Percentiles rank a stretch among this genome's conserved stretches.
phyloP scores from a whole-genome alignment of 2,888 invertebrate genomes.

The Halictus ligatus region DNA sequence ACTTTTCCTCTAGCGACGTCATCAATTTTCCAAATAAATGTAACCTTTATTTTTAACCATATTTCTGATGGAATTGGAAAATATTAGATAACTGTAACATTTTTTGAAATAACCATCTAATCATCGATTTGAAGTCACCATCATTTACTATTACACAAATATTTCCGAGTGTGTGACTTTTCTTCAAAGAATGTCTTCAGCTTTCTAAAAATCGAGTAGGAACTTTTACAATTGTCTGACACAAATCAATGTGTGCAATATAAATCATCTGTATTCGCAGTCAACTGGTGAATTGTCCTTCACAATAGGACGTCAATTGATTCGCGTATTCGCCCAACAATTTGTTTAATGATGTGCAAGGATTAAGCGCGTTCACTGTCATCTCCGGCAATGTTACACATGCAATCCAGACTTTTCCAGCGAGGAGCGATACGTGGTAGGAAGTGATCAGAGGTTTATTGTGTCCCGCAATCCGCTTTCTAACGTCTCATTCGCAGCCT shows the following conservation, averaged over 20 bases:
- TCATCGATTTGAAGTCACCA: no score
- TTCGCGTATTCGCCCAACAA: neutral
- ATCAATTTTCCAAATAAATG: no score
- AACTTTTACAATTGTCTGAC: neutral
- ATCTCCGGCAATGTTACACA: neutral
- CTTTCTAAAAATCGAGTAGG: no score
- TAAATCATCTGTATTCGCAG: neutral
- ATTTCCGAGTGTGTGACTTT: no score
- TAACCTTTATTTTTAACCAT: no score
- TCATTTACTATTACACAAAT: no score
- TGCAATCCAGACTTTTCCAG: neutral
- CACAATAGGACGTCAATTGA: neutral
- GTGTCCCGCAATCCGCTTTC: slow-evolving; percentile 47
- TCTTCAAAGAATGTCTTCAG: no score
- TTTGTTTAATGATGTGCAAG: neutral
- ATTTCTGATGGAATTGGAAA: no score
- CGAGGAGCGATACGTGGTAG: slow-evolving; percentile 20
- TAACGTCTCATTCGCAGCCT: slow-evolving; percentile 45
- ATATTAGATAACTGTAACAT: no score
- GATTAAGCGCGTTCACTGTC: neutral
- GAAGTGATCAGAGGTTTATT: slow-evolving; percentile 55
- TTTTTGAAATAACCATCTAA: no score
- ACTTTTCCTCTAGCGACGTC: neutral
- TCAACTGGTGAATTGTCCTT: neutral
- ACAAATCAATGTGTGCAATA: neutral